Percentiles rank a stretch among this genome's conserved stretches.
Evolutionary conservation across 2,888 invertebrate species (phyloP).

Genomic region (Pachydiplax longipennis): DNA sequence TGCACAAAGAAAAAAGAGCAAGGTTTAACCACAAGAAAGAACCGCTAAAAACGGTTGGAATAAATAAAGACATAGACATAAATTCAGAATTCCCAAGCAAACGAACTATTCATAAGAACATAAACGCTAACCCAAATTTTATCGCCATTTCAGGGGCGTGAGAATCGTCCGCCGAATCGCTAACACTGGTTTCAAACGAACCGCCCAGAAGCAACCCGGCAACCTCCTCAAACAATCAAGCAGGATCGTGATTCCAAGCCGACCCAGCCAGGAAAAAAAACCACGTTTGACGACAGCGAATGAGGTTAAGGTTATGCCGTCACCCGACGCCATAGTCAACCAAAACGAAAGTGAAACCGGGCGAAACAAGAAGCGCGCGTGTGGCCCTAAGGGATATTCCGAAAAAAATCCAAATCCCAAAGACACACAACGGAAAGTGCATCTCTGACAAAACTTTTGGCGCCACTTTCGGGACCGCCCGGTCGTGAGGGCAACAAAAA

Average conservation of each 20-base stretch:
- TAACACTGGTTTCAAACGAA: too few species aligned
- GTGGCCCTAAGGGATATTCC: background rate
- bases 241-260: background rate
- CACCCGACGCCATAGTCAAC: background rate
- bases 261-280: background rate
- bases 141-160: too few species aligned
- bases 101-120: too few species aligned
- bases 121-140: too few species aligned
- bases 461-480: background rate
- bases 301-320: background rate
- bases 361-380: background rate
- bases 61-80: too few species aligned
- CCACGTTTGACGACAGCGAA: background rate
- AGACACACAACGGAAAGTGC: background rate
- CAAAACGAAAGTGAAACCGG: background rate
- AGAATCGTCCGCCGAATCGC: too few species aligned
- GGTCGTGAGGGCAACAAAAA: background rate
- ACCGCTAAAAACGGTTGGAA: too few species aligned
- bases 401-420: background rate
- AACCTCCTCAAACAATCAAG: background rate
- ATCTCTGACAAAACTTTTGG: background rate
- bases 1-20: too few species aligned
- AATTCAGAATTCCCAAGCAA: too few species aligned
- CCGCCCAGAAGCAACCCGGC: background rate
- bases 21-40: too few species aligned